Base-by-base conservation (phyloP, 1,140 invertebrate species). In the Leptoteleia sp. region DNA sequence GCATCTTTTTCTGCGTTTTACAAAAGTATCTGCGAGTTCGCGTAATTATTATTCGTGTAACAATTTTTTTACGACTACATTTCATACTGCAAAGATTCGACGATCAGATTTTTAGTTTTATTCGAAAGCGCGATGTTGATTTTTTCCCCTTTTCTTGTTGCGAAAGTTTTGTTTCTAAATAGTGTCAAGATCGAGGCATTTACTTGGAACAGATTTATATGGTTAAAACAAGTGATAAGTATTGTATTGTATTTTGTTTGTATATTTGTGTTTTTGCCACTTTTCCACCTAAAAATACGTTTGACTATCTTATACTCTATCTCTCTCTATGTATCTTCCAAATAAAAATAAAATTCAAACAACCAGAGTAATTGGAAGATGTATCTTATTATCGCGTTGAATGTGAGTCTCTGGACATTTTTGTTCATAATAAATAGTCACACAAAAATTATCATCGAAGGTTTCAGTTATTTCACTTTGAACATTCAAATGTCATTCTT, bases 241-340 rank as follows among this genome's bases (percentile, higher is more conserved):
- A 57, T 27, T 61, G 17, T 54, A 61, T 19, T 62, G 55, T 52
- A 54, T 37, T 71, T 61, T 70, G 22, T 37, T 70, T 71, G 67
- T 71, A 71, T 62, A 62, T 71, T 71, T 71, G 29, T 71, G 22
- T 55, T 70, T 52, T 48, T 48, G 52, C 29, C 37, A 71, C 45
- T 71, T 71, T 71, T 59, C 31, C 55, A 71, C 48, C 40, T 73
- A 55, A 42, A 17, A 62, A 47, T 73, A 73, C 25, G 57, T 64
- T 64, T 50, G 29, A 55, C 40, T 73, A 64, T 19, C 57, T 37
- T 64, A 55, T 52, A 62, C 45, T 43, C 45, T 43, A n/a, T 65
- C 22, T 65, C 61, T 37, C 55, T 71, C 55, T 72, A 54, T 64
- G 38, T 73, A 65, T 64, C 50, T 73, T 64, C 70, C 59, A 64